phyloP scores from a whole-genome alignment of 2,797 vertebrate species.

The Chrysocyon brachyurus region DNA sequence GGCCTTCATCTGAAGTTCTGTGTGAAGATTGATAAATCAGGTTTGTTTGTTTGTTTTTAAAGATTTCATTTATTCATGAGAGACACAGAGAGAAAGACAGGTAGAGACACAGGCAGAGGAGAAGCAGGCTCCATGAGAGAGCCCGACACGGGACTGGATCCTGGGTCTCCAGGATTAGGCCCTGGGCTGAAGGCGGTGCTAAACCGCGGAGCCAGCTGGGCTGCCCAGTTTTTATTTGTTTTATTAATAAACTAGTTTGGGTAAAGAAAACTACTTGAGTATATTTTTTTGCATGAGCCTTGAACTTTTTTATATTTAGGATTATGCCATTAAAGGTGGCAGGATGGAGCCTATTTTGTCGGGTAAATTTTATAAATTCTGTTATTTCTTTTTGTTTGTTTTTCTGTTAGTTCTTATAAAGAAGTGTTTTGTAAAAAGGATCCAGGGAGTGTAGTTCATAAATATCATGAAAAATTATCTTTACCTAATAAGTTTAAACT shows the following conservation, averaged over 20 bases:
- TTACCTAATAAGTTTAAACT: slow-evolving; percentile 37
- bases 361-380: slow-evolving; percentile 43
- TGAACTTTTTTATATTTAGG: slow-evolving; percentile 31
- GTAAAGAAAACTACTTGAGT: slow-evolving; percentile 82
- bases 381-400: neutral
- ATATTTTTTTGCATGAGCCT: neutral
- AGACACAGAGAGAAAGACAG: too few relatives aligned
- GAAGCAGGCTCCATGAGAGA: too few relatives aligned
- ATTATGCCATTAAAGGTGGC: slow-evolving; percentile 51
- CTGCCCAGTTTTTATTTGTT: slow-evolving; percentile 93
- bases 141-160: too few relatives aligned
- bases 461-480: slow-evolving; percentile 6
- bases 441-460: slow-evolving; percentile 15
- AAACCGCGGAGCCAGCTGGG: too few relatives aligned
- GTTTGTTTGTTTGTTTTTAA: too few relatives aligned
- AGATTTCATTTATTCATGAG: too few relatives aligned
- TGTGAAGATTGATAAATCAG: slow-evolving; percentile 94
- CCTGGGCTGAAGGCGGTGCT: too few relatives aligned
- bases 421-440: slow-evolving; percentile 28
- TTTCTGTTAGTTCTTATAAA: slow-evolving; percentile 7
- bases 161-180: too few relatives aligned
- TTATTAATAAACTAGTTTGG: slow-evolving; percentile 97
- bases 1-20: slow-evolving; percentile 94
- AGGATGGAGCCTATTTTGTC: slow-evolving; percentile 45
- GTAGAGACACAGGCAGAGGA: too few relatives aligned